Percentiles rank a stretch among this genome's conserved stretches.
Conservation (phyloP, 2,797 vertebrate genomes). For the Semotilus atromaculatus region DNA sequence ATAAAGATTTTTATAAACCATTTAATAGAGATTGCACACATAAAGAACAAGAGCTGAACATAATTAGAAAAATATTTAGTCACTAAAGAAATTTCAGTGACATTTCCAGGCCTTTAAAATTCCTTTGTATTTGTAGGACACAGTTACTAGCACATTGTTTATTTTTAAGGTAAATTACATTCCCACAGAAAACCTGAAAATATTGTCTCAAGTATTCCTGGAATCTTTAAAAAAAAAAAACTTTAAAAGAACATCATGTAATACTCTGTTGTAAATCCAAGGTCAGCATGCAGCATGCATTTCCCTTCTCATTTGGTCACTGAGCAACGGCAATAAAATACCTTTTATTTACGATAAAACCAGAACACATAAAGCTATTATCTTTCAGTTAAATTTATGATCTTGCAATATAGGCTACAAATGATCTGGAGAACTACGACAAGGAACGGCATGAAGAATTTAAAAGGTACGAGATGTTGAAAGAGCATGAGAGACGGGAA, state of each 20-base stretch:
- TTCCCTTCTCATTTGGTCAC: background rate
- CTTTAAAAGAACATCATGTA: background rate
- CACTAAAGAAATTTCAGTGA: background rate
- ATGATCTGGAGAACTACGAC: conserved; percentile 94
- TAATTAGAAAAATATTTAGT: background rate
- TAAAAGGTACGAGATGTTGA: conserved; percentile 97
- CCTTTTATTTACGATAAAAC: background rate
- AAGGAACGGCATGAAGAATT: conserved; percentile 96
- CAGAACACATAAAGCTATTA: background rate
- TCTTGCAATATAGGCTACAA: conserved; percentile 83
- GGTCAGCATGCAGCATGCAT: background rate
- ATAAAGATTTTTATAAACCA: background rate
- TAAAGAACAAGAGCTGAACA: background rate
- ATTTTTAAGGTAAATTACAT: too few species aligned
- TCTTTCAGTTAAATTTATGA: background rate
- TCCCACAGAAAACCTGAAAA: too few species aligned
- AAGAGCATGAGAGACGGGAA: conserved; percentile 93
- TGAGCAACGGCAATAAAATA: background rate
- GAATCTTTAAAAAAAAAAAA: background rate
- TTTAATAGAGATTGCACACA: background rate
- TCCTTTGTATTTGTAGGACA: too few species aligned
- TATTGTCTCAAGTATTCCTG: background rate
- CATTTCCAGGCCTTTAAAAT: background rate
- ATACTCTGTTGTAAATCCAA: background rate
- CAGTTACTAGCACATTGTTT: too few species aligned